These are phyloP conservation scores for Drosophila hydei DNA, from an alignment of 1,140 invertebrate genomes.

Conservation along the genomic window DNA sequence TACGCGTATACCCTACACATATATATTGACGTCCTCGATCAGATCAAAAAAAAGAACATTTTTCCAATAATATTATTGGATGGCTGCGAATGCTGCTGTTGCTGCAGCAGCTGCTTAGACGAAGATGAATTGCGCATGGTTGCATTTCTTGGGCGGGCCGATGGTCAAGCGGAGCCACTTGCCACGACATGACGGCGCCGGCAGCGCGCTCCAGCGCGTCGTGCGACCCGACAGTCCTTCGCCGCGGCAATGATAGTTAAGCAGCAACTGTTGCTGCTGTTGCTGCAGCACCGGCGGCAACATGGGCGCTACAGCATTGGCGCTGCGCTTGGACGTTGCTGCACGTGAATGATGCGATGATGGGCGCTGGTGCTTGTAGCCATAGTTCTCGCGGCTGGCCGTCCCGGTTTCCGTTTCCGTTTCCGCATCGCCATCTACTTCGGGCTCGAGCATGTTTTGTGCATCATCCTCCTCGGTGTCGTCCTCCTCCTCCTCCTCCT, in stretches of 20 bases:
- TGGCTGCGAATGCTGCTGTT: background rate
- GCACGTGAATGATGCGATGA: slow-evolving; percentile 25
- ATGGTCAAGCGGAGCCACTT: slow-evolving; percentile 90
- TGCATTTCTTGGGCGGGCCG: slow-evolving; percentile 86
- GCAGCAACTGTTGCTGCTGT: slow-evolving; percentile 16
- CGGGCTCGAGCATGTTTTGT: slow-evolving; percentile 61
- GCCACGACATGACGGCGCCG: slow-evolving; percentile 91
- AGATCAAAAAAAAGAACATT: slow-evolving; percentile 3
- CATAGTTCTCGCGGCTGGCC: slow-evolving; percentile 52
- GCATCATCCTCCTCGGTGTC: slow-evolving; percentile 57
- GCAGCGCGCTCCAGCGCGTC: slow-evolving; percentile 91
- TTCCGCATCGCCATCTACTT: slow-evolving; percentile 15
- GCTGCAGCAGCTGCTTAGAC: slow-evolving; percentile 84
- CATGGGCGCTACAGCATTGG: slow-evolving; percentile 38
- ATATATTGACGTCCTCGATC: slow-evolving; percentile 30
- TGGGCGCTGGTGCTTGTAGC: slow-evolving; percentile 53
- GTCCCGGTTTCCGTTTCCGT: background rate
- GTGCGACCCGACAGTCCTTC: slow-evolving; percentile 89
- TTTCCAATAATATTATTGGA: background rate
- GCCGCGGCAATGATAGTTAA: slow-evolving; percentile 90
- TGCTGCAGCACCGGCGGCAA: slow-evolving; percentile 55
- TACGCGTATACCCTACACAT: slow-evolving; percentile 36
- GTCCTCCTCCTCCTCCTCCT: slow-evolving; percentile 37
- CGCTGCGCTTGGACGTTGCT: slow-evolving; percentile 25
- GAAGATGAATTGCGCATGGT: slow-evolving; percentile 88